phyloP scores from a whole-genome alignment of 2,888 invertebrate species.

The Drosophila acutilabella region DNA sequence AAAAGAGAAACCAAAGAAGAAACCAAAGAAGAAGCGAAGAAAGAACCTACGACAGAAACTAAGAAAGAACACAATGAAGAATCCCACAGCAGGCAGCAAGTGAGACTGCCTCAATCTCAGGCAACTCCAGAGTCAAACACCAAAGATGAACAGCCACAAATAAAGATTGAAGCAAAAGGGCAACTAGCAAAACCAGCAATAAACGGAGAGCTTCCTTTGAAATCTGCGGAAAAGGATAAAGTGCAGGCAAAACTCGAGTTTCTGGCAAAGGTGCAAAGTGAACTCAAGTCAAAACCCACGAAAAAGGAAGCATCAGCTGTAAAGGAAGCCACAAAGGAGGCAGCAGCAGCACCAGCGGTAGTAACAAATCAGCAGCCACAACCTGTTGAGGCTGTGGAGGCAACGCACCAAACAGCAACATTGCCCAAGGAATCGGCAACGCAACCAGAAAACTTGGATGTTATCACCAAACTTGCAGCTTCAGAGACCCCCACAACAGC shows the following conservation, averaged over 20 bases:
- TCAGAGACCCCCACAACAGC: background rate
- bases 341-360: background rate
- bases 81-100: background rate
- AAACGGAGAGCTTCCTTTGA: slow-evolving; percentile 6
- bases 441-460: slow-evolving; percentile 28
- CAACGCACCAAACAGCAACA: slow-evolving; percentile 29
- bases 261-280: slow-evolving; percentile 59
- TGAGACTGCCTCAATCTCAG: background rate
- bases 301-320: background rate
- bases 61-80: background rate
- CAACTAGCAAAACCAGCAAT: background rate
- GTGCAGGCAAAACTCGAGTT: slow-evolving; percentile 51
- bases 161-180: background rate
- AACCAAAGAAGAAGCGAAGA: background rate
- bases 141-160: background rate
- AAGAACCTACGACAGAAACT: background rate
- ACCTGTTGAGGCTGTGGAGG: slow-evolving; percentile 51
- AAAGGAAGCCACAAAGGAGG: background rate
- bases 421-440: slow-evolving; percentile 52
- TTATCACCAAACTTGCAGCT: background rate
- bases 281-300: slow-evolving; percentile 58
- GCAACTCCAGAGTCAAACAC: background rate
- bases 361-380: slow-evolving; percentile 14
- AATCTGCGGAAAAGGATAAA: slow-evolving; percentile 30
- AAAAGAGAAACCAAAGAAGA: background rate